Percentiles rank a stretch among this genome's conserved stretches.
phyloP scores from a whole-genome alignment of 2,797 vertebrate genomes.

The Enteromius radiatus region DNA sequence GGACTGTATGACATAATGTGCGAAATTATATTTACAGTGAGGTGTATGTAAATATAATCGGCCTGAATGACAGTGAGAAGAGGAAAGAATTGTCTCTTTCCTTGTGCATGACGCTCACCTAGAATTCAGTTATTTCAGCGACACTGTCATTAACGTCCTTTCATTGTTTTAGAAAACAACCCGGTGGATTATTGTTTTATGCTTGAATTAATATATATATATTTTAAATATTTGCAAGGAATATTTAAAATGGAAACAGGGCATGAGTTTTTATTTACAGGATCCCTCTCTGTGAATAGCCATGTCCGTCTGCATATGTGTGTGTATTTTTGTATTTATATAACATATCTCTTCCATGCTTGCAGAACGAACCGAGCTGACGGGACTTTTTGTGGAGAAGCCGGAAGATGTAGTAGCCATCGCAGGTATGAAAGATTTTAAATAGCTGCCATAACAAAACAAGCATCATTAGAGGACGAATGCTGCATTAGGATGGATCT shows the following conservation, averaged over 20 bases:
- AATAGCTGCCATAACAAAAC: neutral
- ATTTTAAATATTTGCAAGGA: constrained; percentile 42
- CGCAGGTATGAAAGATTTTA: constrained; percentile 63
- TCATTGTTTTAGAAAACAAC: neutral
- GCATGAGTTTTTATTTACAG: neutral
- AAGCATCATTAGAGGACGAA: neutral
- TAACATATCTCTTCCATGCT: constrained; percentile 29
- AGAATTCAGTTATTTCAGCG: neutral
- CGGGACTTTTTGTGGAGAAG: constrained; percentile 77
- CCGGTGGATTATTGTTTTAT: neutral
- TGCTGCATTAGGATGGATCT: constrained; percentile 4
- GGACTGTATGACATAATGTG: neutral
- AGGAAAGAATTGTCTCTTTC: neutral
- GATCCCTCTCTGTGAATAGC: neutral
- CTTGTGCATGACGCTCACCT: constrained; percentile 22
- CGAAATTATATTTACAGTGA: neutral
- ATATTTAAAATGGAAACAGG: constrained; percentile 33
- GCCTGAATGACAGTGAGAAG: neutral
- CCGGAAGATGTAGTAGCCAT: constrained; percentile 54
- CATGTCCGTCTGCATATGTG: neutral
- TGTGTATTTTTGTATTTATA: neutral
- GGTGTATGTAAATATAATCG: constrained; percentile 19
- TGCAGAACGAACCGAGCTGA: constrained; percentile 66
- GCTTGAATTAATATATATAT: neutral
- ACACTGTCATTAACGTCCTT: neutral